Evolutionary conservation across 2,113 vertebrate species (phyloP), one percentile per base, ranked within the genome.

Genomic region (Neoarius graeffei): DNA sequence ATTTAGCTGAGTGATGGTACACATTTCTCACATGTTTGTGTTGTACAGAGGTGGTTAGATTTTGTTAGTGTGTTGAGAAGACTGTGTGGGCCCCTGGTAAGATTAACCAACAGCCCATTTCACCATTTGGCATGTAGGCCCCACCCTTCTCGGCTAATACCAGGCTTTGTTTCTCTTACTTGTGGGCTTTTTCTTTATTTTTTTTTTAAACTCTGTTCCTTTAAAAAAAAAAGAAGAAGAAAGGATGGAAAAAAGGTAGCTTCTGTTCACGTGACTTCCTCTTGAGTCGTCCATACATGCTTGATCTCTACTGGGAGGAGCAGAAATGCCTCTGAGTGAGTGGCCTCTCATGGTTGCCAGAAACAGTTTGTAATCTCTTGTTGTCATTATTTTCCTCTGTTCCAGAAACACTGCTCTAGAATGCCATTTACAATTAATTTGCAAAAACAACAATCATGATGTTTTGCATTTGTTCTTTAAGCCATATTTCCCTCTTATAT

Each of bases 121-220:
- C 88, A 91, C 91, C 90, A 89, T 93, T 93, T 93, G 93, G 91
- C 91, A 92, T 92, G 90, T 88, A 91, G 88, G 92, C 92, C 92
- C 92, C 92, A 93, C 93, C 92, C 92, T 86, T 92, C 92, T 89
- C 88, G 86, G 91, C 90, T 94, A 91, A 90, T 93, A 94, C 93
- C 90, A 81, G 89, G 91, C 92, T 95, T 96, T 96, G 95, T 96
- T 95, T 94, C 90, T 94, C 90, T 90, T 90, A 90, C 90, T 93
- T 90, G 92, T 94, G 91, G 93, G 83, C 79, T 90, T 93, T 92
- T 92, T 88, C 85, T 54, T 57, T 77, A n/a, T n/a, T n/a, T 83
- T 13, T 13, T 57, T 13, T 42, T 42, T 42, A 42, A 42, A 42
- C 42, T 88, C 85, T 82, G 84, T 90, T 83, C 56, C 54, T 89